Percentiles rank a stretch among this genome's conserved stretches.
Evolutionary conservation across 2,113 vertebrate genomes (phyloP).

Genomic region (Ondatra zibethicus): DNA sequence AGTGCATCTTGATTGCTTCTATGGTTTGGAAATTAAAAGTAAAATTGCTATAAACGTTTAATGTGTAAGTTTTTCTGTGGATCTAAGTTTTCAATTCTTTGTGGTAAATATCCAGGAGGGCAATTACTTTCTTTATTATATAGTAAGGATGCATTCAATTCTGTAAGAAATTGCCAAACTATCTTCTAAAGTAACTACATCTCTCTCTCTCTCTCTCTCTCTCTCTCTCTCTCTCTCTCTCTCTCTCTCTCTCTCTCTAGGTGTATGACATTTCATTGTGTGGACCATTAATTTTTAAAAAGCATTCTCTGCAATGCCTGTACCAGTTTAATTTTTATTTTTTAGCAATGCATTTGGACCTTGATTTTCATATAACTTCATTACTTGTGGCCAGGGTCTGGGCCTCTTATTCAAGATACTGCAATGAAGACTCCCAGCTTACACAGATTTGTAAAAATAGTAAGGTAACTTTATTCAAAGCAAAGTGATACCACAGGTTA

Average conservation of each 20-base stretch:
- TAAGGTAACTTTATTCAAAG: background rate
- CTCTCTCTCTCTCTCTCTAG: background rate
- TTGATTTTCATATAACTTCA: background rate
- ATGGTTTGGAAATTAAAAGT: background rate
- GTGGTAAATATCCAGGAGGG: background rate
- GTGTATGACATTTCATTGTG: background rate
- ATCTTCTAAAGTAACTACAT: background rate
- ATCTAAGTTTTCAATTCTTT: background rate
- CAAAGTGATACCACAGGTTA: background rate
- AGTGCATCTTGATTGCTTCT: background rate
- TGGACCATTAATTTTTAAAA: background rate
- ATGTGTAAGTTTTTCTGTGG: background rate
- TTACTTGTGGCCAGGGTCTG: background rate
- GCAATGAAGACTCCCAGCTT: background rate
- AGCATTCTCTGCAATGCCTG: background rate
- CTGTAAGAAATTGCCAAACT: background rate
- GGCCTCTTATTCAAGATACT: background rate
- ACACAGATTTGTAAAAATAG: background rate
- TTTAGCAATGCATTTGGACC: background rate
- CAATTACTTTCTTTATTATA: background rate
- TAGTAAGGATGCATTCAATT: background rate
- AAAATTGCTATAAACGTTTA: background rate
- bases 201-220: too few species aligned
- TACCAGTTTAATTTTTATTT: background rate
- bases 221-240: background rate